phyloP scores from a whole-genome alignment of 2,113 vertebrate genomes.

The Epinephelus moara region DNA sequence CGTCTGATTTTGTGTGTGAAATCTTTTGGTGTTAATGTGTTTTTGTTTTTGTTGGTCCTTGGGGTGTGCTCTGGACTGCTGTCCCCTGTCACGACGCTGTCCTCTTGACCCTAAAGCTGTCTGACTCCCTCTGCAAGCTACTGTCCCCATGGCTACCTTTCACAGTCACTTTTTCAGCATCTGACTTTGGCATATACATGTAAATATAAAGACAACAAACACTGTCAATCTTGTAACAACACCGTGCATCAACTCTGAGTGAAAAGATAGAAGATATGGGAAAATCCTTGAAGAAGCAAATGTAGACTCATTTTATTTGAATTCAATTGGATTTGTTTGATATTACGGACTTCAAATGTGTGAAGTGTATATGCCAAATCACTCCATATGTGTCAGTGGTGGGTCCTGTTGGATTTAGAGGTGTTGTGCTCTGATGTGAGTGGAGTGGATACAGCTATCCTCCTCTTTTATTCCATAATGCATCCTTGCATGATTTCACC shows the following conservation, averaged over 20 bases:
- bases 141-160: conserved; percentile 85
- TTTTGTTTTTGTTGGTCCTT: conserved; percentile 74
- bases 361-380: conserved; percentile 82
- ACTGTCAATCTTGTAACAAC: not conserved
- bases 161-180: conserved; percentile 82
- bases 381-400: conserved; percentile 73
- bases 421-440: conserved; percentile 73
- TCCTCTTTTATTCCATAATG: conserved; percentile 69
- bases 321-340: conserved; percentile 1
- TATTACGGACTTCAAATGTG: not conserved
- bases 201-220: conserved; percentile 27
- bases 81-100: conserved; percentile 76
- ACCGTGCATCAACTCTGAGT: not conserved
- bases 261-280: conserved; percentile 4
- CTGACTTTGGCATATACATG: conserved; percentile 84
- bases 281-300: not conserved
- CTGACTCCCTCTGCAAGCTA: conserved; percentile 83
- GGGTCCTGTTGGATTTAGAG: conserved; percentile 71
- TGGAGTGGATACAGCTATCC: conserved; percentile 87
- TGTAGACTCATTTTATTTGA: not conserved
- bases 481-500: conserved; percentile 77
- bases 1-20: conserved; percentile 57
- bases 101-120: conserved; percentile 83
- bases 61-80: conserved; percentile 84
- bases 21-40: conserved; percentile 57